Percentiles rank a stretch among this genome's conserved stretches.
Evolutionary conservation across 2,888 invertebrate species (phyloP).

Genomic region (Mesorhabditis belari): DNA sequence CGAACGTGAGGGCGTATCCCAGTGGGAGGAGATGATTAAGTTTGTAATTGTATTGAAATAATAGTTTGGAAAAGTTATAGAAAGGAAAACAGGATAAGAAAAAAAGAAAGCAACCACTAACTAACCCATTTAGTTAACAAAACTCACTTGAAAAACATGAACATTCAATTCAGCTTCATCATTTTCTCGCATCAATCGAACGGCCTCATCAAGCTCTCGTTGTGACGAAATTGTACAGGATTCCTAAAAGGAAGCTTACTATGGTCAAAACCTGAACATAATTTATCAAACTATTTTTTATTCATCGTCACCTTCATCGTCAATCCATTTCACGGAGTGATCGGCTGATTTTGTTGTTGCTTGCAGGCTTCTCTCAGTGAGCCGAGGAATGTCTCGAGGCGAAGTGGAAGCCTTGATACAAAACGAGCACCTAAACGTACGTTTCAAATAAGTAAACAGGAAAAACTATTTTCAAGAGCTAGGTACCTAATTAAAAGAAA

Average conservation of each 20-base stretch:
- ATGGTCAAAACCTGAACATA: background rate
- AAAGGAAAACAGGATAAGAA: too few species aligned
- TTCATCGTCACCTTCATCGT: constrained; percentile 74
- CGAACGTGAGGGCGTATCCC: too few species aligned
- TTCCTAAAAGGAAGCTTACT: constrained; percentile 55
- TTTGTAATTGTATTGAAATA: too few species aligned
- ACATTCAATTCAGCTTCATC: constrained; percentile 86
- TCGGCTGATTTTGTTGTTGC: constrained; percentile 34
- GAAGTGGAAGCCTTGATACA: constrained; percentile 42
- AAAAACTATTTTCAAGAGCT: background rate
- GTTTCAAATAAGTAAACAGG: background rate
- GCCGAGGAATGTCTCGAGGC: constrained; percentile 33
- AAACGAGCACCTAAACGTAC: constrained; percentile 34
- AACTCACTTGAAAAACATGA: too few species aligned
- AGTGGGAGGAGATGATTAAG: too few species aligned
- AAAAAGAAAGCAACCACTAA: too few species aligned
- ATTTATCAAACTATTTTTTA: background rate
- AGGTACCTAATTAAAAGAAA: background rate
- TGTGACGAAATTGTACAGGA: constrained; percentile 95
- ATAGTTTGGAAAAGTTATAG: too few species aligned
- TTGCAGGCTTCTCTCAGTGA: constrained; percentile 45
- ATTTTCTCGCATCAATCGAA: constrained; percentile 60
- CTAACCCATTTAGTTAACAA: too few species aligned
- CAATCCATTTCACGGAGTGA: constrained; percentile 97
- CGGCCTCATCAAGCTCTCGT: constrained; percentile 89